Percentiles rank a stretch among this genome's conserved stretches.
phyloP scores from a whole-genome alignment of 2,888 invertebrate species.

The Anagyrus pseudococci region DNA sequence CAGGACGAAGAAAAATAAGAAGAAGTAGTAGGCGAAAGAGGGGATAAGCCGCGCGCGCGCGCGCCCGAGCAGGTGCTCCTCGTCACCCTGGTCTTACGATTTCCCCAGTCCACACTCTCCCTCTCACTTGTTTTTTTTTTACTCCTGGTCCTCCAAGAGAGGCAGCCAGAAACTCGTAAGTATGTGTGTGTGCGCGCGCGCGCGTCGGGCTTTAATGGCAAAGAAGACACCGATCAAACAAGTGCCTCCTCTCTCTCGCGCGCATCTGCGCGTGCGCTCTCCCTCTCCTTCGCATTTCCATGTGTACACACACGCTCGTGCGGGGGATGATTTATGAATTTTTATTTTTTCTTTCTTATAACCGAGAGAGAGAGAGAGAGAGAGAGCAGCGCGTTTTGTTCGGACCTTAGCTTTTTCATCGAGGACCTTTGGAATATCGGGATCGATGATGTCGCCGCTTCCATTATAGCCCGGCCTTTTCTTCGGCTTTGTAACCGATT shows the following conservation, averaged over 20 bases:
- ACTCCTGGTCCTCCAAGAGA: constrained; percentile 4
- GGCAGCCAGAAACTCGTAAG: constrained; percentile 17
- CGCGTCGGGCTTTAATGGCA: constrained; percentile 32
- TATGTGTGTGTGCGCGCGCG: constrained; percentile 23
- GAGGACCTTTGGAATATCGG: too few species aligned
- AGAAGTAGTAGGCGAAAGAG: too few species aligned
- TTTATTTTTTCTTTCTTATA: not conserved
- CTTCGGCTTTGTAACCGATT: too few species aligned
- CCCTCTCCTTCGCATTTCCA: not conserved
- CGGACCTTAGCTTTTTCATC: too few species aligned
- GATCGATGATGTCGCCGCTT: too few species aligned
- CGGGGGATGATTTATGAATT: constrained; percentile 13
- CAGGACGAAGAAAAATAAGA: too few species aligned
- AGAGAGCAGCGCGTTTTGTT: too few species aligned
- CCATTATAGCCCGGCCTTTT: too few species aligned
- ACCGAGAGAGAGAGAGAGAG: too few species aligned
- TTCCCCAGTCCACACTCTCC: too few species aligned
- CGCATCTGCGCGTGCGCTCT: constrained; percentile 22
- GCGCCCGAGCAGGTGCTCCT: not conserved
- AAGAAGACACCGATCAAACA: constrained; percentile 38
- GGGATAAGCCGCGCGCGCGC: not conserved
- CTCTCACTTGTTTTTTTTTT: constrained; percentile 12
- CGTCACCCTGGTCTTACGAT: not conserved
- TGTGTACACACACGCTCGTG: not conserved
- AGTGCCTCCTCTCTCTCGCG: constrained; percentile 33